Conservation (phyloP, 2,113 vertebrate genomes). For the Leiothrix lutea region DNA sequence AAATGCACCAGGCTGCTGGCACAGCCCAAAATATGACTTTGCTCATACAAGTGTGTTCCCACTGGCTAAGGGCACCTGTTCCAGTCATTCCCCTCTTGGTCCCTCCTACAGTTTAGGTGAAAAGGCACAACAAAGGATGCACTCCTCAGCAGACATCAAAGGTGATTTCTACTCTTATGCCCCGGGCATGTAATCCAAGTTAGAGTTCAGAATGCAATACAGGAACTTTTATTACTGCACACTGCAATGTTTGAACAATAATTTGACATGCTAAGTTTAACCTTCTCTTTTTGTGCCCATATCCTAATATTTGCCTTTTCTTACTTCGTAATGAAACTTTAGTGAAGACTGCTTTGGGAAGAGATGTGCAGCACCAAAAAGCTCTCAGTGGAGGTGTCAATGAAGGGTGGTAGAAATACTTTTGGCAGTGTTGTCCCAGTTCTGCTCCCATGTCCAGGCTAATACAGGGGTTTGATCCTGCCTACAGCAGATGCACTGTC, state of each 20-base stretch:
- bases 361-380: not conserved
- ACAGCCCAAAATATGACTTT: not conserved
- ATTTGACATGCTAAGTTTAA: not conserved
- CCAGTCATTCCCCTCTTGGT: not conserved
- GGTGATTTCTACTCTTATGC: not conserved
- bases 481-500: not conserved
- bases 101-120: not conserved
- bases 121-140: not conserved
- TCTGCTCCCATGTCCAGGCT: not conserved
- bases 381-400: not conserved
- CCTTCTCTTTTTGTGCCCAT: not conserved
- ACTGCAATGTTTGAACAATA: not conserved
- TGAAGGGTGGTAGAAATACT: not conserved
- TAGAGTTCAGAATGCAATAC: not conserved
- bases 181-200: not conserved
- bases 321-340: not conserved
- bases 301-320: not conserved
- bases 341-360: not conserved
- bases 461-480: not conserved
- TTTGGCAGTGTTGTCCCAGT: not conserved
- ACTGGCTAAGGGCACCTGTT: not conserved
- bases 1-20: not conserved
- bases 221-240: not conserved
- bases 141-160: not conserved
- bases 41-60: not conserved